A percentile compares a stretch with the other conserved stretches of the same genome.
Conservation (phyloP, 2,888 invertebrate species). For the Caenorhabditis sp. region DNA sequence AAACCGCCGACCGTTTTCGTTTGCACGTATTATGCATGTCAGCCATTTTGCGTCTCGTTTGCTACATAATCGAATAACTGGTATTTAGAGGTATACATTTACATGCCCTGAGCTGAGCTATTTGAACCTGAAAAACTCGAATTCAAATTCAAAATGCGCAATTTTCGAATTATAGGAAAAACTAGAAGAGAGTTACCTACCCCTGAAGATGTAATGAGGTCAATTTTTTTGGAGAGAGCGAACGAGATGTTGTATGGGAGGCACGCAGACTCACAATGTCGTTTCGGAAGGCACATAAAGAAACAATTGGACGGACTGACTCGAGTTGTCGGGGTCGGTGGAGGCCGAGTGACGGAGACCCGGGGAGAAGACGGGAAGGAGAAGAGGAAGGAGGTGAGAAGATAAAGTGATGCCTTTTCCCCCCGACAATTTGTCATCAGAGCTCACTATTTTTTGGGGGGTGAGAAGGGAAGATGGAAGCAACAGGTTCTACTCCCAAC, state of each 20-base stretch:
- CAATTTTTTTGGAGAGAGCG: slow-evolving; percentile 46
- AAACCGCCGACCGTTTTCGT: slow-evolving; percentile 36
- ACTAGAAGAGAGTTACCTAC: slow-evolving; percentile 36
- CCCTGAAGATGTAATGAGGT: slow-evolving; percentile 54
- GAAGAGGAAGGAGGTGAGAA: slow-evolving; percentile 27
- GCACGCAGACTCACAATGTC: slow-evolving; percentile 46
- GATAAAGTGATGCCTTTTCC: slow-evolving; percentile 41
- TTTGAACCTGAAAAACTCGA: too few relatives aligned
- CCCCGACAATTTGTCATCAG: slow-evolving; percentile 35
- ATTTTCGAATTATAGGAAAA: slow-evolving; percentile 23
- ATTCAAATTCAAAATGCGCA: slow-evolving; percentile 1
- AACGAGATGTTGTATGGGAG: slow-evolving; percentile 38
- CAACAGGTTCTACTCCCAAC: background rate
- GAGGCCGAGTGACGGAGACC: slow-evolving; percentile 12
- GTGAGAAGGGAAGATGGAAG: too few relatives aligned
- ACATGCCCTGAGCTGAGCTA: too few relatives aligned
- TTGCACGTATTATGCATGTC: slow-evolving; percentile 44
- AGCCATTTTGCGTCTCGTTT: slow-evolving; percentile 28
- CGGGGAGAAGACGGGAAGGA: background rate
- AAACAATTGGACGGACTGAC: slow-evolving; percentile 53
- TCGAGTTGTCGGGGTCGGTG: slow-evolving; percentile 43
- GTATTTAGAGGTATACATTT: slow-evolving; percentile 3
- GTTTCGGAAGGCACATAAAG: slow-evolving; percentile 56
- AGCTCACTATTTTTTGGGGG: too few relatives aligned
- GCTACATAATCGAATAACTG: slow-evolving; percentile 51